Conservation (phyloP, 1,140 invertebrate genomes). For the Periplaneta americana region DNA sequence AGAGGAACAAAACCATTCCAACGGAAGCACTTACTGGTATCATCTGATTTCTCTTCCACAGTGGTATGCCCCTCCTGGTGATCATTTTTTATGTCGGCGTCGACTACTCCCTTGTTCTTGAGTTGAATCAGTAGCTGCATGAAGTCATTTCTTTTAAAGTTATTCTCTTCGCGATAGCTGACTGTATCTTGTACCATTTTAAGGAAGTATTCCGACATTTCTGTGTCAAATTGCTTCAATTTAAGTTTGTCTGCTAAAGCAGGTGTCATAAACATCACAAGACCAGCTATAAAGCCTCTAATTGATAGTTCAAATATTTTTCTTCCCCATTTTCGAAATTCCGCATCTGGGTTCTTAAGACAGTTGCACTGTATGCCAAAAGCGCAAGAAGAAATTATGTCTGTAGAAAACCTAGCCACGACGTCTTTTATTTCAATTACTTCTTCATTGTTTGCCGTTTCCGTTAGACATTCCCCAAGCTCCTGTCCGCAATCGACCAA, state of each 20-base stretch:
- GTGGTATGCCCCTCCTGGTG: background rate
- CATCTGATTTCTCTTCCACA: background rate
- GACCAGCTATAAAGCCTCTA: background rate
- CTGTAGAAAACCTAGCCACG: slow-evolving; percentile 11
- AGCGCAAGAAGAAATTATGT: slow-evolving; percentile 32
- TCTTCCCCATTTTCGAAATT: slow-evolving; percentile 41
- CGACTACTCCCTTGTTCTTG: slow-evolving; percentile 4
- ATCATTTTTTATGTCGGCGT: background rate
- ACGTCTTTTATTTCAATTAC: slow-evolving; percentile 12
- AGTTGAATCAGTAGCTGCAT: slow-evolving; percentile 16
- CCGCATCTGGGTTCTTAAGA: slow-evolving; percentile 43
- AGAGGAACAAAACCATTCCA: no score
- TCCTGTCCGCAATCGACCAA: slow-evolving; percentile 14
- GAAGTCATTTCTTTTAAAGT: slow-evolving; percentile 27
- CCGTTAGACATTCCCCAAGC: slow-evolving; percentile 6
- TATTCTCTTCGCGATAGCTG: slow-evolving; percentile 26
- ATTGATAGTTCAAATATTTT: slow-evolving; percentile 26
- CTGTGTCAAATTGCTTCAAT: slow-evolving; percentile 14
- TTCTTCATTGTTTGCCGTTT: background rate
- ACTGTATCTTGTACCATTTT: slow-evolving; percentile 23
- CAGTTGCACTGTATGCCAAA: slow-evolving; percentile 46
- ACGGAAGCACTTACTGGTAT: no score
- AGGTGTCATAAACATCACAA: slow-evolving; percentile 12
- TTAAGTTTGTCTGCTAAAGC: slow-evolving; percentile 7
- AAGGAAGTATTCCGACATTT: slow-evolving; percentile 25